A percentile compares a stretch with the other conserved stretches of the same genome.
Conservation (phyloP, 2,888 invertebrate genomes). For the Exocentrus adspersus region DNA sequence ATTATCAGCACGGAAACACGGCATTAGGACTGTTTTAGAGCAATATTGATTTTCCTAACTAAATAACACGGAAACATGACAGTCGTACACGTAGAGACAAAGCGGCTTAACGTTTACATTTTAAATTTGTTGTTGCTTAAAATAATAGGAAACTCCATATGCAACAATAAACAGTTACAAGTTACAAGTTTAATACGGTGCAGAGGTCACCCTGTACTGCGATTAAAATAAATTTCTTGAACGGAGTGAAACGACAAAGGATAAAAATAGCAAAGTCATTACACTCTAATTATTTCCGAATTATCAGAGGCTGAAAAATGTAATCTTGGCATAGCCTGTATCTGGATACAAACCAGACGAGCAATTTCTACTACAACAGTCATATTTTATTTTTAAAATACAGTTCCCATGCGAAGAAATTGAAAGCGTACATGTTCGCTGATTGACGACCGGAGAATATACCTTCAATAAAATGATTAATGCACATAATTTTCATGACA, state of each 20-base stretch:
- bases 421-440: background rate
- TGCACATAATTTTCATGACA: too few relatives aligned
- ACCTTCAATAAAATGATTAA: too few relatives aligned
- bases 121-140: too few relatives aligned
- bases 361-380: background rate
- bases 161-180: too few relatives aligned
- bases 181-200: too few relatives aligned
- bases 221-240: background rate
- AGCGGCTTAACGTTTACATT: too few relatives aligned
- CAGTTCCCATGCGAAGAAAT: background rate
- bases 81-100: too few relatives aligned
- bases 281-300: background rate
- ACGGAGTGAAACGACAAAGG: background rate
- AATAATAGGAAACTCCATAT: too few relatives aligned
- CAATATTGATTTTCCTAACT: background rate
- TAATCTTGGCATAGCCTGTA: background rate
- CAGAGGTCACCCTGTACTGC: too few relatives aligned
- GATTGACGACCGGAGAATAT: too few relatives aligned
- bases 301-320: background rate
- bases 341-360: background rate
- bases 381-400: background rate
- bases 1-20: background rate
- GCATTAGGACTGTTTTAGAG: background rate
- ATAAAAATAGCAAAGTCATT: slow-evolving; percentile 1
- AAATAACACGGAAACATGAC: background rate